Evolutionary conservation across 2,113 vertebrate genomes (phyloP).

Genomic region (Pluvialis apricaria): DNA sequence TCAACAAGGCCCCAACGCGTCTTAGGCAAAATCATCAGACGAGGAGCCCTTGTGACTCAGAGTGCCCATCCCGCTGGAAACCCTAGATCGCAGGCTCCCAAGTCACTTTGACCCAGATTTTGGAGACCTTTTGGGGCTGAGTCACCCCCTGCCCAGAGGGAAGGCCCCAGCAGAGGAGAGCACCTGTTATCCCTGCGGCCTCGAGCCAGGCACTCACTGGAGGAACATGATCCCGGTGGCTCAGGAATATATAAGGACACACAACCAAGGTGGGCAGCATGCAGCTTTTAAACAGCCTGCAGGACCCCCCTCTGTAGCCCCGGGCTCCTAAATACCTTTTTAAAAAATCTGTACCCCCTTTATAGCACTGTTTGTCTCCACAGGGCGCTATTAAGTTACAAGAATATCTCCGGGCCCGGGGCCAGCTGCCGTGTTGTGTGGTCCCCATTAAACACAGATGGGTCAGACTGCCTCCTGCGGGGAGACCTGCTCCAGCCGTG

Average conservation of each 20-base stretch:
- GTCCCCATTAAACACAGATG: slow-evolving; percentile 40
- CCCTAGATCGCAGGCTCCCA: background rate
- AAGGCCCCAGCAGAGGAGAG: background rate
- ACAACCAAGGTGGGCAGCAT: background rate
- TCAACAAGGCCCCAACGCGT: accelerated
- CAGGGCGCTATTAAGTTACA: slow-evolving; percentile 19
- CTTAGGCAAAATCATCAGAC: background rate
- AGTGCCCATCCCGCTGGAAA: background rate
- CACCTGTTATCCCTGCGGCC: background rate
- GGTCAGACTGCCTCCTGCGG: background rate
- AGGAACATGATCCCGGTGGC: background rate
- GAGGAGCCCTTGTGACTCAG: accelerated
- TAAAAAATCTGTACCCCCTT: background rate
- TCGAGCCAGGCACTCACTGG: background rate
- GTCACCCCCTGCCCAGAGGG: background rate
- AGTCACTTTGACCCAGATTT: background rate
- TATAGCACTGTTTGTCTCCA: background rate
- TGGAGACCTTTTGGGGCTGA: background rate
- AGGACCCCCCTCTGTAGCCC: background rate
- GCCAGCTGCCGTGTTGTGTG: slow-evolving; percentile 35
- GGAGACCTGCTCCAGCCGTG: background rate
- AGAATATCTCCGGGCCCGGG: background rate
- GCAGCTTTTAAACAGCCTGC: background rate
- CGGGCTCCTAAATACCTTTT: background rate
- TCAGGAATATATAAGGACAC: background rate